Base-by-base conservation (phyloP, 2,888 invertebrate species). In the Drosophila yooni region DNA sequence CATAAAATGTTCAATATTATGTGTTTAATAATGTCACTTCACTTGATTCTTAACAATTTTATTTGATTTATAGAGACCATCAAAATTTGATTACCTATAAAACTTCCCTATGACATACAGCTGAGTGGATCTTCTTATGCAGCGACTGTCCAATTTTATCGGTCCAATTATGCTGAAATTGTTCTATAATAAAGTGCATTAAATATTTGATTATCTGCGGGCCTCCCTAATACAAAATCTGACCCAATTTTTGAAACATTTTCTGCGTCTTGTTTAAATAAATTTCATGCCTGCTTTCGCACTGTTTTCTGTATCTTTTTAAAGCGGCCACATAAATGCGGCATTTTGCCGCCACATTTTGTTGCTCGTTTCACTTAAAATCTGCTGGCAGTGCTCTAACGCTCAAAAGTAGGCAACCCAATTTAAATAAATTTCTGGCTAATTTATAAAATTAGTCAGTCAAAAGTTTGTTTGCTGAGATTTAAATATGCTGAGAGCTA, bases 341-440 rank as follows among this genome's bases (percentile, higher is more conserved):
- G 56, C 71, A 62, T 81, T 83, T 86, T 71, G 77, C 64, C 53
- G 87, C 50, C 84, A 81, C 72, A 66, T 56, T 74, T 70, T 78
- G 73, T 59, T 50, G 79, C 40, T 13, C 34, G 53, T 38, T 79
- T 40, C 53, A 50, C 60, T 70, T 60, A 36, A 68, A 70, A 50
- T 57, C 31, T 60, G 31, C 46, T 48, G 36, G 48, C 46, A 51
- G 34, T 50, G 53, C 57, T n/a, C 25, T 5, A 4, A 40, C 66
- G 62, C 78, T 27, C 54, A 2, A 71, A 60, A 59, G 66, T 70
- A 78, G 84, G 81, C 89, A 83, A 76, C 74, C 50, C 68, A 82
- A 89, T 89, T 88, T 88, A 85, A 89, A 86, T 88, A 85, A 61
- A 88, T 89, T 88, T 74, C 34, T 58, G 43, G 74, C 80, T 85